These are phyloP conservation scores for Drosophila busckii DNA, from an alignment of 1,140 invertebrate genomes.

Conservation along the genomic window DNA sequence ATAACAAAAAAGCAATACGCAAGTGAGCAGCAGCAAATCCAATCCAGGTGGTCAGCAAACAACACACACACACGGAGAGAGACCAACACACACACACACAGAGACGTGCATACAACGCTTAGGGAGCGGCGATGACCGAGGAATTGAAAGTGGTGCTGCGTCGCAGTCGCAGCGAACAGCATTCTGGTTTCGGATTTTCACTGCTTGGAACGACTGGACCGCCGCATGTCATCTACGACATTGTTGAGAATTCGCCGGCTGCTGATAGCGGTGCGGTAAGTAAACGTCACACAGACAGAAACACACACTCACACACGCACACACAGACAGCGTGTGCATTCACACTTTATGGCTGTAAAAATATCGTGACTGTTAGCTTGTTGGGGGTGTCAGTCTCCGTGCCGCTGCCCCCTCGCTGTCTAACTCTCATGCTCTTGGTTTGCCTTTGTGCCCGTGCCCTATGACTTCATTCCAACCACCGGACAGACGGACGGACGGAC, in stretches of 20 bases:
- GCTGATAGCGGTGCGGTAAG: conserved; percentile 92
- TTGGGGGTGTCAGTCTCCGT: not conserved
- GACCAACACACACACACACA: conserved; percentile 6
- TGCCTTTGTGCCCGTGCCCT: conserved; percentile 16
- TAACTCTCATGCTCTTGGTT: conserved; percentile 7
- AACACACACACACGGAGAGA: conserved; percentile 16
- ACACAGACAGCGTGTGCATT: not conserved
- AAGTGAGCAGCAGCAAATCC: conserved; percentile 30
- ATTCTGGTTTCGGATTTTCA: conserved; percentile 92
- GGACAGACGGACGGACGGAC: not conserved
- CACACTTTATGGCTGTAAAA: conserved; percentile 45
- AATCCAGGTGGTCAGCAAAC: conserved; percentile 37
- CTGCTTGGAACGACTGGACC: conserved; percentile 91
- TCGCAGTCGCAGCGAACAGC: conserved; percentile 84
- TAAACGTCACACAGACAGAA: conserved; percentile 23
- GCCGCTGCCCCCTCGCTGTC: not conserved
- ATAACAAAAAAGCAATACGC: conserved; percentile 31
- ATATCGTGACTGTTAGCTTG: conserved; percentile 30
- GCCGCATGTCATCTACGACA: conserved; percentile 94
- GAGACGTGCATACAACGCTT: conserved; percentile 21
- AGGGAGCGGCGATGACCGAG: conserved; percentile 84
- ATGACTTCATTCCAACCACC: conserved; percentile 44
- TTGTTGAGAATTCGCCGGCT: conserved; percentile 93
- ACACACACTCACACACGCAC: not conserved
- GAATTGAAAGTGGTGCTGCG: conserved; percentile 90